A percentile compares a stretch with the other conserved stretches of the same genome.
Evolutionary conservation across 2,113 vertebrate genomes (phyloP).

Genomic region (Machaerirhynchus nigripectus): DNA sequence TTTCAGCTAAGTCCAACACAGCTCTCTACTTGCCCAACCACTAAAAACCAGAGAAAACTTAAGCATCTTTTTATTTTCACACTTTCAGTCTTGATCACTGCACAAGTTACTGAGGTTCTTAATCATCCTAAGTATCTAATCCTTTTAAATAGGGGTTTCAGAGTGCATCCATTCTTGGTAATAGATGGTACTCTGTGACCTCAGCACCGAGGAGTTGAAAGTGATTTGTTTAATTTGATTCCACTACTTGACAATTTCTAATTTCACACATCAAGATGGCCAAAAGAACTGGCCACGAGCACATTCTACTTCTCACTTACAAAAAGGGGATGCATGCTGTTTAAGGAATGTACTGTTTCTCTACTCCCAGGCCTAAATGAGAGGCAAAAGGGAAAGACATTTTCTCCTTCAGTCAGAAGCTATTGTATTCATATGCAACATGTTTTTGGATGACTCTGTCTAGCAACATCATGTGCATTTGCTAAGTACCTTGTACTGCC

Average conservation of each 20-base stretch:
- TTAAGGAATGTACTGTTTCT: slow-evolving; percentile 27
- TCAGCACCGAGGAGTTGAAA: not conserved
- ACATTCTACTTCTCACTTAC: not conserved
- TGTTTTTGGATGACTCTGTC: not conserved
- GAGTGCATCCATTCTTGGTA: not conserved
- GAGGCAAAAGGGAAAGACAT: slow-evolving; percentile 7
- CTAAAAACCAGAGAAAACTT: not conserved
- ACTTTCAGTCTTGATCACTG: not conserved
- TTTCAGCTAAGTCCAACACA: not conserved
- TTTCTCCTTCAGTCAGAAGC: slow-evolving; percentile 16
- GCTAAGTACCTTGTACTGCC: not conserved
- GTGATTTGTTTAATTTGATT: not conserved
- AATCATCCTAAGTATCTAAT: not conserved
- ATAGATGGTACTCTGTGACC: not conserved
- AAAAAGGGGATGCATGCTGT: not conserved
- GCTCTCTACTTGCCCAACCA: not conserved
- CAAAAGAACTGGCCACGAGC: not conserved
- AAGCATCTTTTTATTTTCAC: not conserved
- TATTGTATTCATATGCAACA: not conserved
- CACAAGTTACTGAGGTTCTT: not conserved
- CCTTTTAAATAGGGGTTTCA: not conserved
- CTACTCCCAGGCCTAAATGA: slow-evolving; percentile 16
- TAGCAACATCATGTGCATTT: not conserved
- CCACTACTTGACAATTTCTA: not conserved
- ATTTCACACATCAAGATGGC: not conserved